Evolutionary conservation across 2,888 invertebrate species (phyloP).

Genomic region (Eupsilia transversa): DNA sequence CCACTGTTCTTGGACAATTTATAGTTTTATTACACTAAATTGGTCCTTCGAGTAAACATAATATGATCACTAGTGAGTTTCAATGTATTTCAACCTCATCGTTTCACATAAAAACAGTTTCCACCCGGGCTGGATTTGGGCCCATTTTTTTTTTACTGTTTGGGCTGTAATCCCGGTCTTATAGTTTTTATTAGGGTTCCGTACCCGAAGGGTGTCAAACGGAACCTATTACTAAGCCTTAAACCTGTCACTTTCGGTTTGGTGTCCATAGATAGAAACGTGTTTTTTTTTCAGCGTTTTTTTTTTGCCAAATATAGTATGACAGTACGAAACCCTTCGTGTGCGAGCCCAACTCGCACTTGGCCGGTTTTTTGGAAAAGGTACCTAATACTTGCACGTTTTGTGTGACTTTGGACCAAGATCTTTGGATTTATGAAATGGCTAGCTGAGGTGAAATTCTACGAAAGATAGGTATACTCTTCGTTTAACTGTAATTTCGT

Average conservation of each 20-base stretch:
- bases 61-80: neutral
- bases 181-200: no score
- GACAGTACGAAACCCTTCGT: no score
- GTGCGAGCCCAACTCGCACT: no score
- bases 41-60: neutral
- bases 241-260: no score
- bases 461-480: neutral
- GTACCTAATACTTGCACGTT: constrained; percentile 13
- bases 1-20: neutral
- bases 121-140: neutral
- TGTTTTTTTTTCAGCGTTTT: no score
- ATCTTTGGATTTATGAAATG: neutral
- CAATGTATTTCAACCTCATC: constrained; percentile 23
- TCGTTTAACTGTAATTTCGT: neutral
- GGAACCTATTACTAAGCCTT: no score
- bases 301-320: no score
- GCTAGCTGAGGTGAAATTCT: neutral
- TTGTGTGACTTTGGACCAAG: neutral
- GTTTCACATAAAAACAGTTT: constrained; percentile 12
- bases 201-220: no score
- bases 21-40: constrained; percentile 9
- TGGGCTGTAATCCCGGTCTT: constrained; percentile 15
- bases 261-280: no score
- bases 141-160: neutral
- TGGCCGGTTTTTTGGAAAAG: constrained; percentile 12